Evolutionary conservation across 37 sponge, comb jelly and placozoan species (phyloP).

Genomic region (Ephydatia muelleri): DNA sequence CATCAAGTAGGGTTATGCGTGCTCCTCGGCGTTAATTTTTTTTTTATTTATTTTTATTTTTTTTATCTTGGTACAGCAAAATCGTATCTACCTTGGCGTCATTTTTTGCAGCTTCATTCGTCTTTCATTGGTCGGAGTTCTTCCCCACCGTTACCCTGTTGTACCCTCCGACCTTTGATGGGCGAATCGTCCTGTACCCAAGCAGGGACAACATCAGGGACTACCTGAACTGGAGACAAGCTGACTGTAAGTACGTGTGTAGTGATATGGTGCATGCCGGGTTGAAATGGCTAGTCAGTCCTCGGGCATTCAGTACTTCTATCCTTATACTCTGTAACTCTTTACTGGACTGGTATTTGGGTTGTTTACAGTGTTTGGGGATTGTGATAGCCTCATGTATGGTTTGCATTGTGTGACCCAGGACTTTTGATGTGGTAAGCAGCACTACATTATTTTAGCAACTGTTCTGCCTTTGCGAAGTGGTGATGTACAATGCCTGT

Average conservation of each 20-base stretch:
- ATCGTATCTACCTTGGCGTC: conserved; percentile 80
- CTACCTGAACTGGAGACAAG: conserved; percentile 98
- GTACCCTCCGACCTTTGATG: conserved; percentile 98
- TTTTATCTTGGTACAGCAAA: conserved; percentile 68
- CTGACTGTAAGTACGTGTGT: conserved; percentile 83
- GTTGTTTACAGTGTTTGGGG: no score
- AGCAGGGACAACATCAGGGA: conserved; percentile 72
- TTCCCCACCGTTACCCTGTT: conserved; percentile 61
- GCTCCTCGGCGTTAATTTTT: not conserved
- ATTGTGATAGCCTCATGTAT: no score
- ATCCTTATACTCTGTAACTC: no score
- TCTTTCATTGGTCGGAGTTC: conserved; percentile 86
- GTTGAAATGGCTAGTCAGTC: no score
- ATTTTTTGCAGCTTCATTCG: conserved; percentile 80
- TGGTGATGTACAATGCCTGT: not conserved
- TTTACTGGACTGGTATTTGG: no score
- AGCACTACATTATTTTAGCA: no score
- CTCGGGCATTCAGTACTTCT: no score
- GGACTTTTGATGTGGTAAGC: no score
- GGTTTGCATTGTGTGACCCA: not conserved
- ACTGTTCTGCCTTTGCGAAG: no score
- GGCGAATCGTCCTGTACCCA: conserved; percentile 92
- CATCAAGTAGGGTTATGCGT: not conserved
- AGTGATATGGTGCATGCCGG: not conserved
- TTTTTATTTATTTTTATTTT: not conserved